Percentiles rank a stretch among this genome's conserved stretches.
phyloP scores from a whole-genome alignment of 2,113 vertebrate genomes.

The Paramormyrops kingsleyae region DNA sequence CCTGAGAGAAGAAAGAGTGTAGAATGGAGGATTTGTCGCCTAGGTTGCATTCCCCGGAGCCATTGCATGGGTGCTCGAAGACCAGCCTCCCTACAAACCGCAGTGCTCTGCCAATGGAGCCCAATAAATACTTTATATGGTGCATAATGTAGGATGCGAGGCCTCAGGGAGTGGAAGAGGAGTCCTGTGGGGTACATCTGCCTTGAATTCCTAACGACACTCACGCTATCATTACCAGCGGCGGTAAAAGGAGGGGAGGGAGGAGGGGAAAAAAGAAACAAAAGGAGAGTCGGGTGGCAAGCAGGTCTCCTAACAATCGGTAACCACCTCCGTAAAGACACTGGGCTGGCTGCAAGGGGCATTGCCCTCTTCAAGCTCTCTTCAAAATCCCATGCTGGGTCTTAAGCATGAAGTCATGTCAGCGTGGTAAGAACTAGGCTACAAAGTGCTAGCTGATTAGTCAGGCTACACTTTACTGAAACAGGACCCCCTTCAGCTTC shows the following conservation, averaged over 20 bases:
- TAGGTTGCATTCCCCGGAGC: neutral
- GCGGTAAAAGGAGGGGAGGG: neutral
- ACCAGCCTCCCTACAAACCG: constrained; percentile 4
- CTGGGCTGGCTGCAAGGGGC: neutral
- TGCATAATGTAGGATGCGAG: constrained; percentile 26
- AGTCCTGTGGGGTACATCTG: constrained; percentile 27
- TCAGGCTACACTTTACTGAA: neutral
- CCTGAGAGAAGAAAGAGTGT: neutral
- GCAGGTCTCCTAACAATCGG: neutral
- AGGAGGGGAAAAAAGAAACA: neutral
- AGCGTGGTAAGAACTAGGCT: neutral
- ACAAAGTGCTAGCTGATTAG: neutral
- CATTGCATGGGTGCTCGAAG: neutral
- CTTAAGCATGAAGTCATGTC: neutral
- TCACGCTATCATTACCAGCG: constrained; percentile 23
- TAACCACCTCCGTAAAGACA: neutral
- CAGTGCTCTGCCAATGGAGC: constrained; percentile 14
- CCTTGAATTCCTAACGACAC: constrained; percentile 27
- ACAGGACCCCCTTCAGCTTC: neutral
- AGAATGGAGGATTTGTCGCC: neutral
- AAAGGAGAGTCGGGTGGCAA: neutral
- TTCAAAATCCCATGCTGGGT: neutral
- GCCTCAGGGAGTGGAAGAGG: constrained; percentile 23
- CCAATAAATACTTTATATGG: constrained; percentile 32
- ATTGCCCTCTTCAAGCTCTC: neutral